Percentiles rank a stretch among this genome's conserved stretches.
These are phyloP conservation scores for Petaurus breviceps DNA, from an alignment of 2,113 vertebrate species.

Conservation along the genomic window DNA sequence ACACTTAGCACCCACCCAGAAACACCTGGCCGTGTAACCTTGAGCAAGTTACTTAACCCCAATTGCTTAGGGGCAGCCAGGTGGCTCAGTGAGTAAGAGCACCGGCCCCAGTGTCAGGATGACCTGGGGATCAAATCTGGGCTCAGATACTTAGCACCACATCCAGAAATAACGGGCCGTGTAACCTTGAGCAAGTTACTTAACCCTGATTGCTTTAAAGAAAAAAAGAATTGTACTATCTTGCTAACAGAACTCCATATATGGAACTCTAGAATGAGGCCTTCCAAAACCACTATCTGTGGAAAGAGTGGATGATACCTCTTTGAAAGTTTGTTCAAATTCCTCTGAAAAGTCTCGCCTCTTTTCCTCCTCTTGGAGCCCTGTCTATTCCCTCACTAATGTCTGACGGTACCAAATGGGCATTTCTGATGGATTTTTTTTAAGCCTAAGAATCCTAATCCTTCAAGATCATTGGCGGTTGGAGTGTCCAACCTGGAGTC, in stretches of 20 bases:
- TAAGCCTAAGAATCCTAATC: background rate
- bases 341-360: background rate
- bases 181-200: too few species aligned
- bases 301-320: background rate
- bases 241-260: background rate
- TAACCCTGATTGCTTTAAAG: too few species aligned
- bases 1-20: too few species aligned
- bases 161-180: too few species aligned
- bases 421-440: background rate
- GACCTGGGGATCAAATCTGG: too few species aligned
- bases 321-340: background rate
- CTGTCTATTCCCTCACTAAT: background rate
- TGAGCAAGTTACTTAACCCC: too few species aligned
- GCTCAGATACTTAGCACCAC: too few species aligned
- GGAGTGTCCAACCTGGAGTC: background rate
- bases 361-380: background rate
- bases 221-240: background rate
- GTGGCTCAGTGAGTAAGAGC: too few species aligned
- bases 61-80: too few species aligned
- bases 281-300: conserved; percentile 34
- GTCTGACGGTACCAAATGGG: background rate
- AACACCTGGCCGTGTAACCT: too few species aligned
- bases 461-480: background rate
- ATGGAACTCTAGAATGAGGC: background rate
- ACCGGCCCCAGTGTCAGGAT: too few species aligned